Conservation (phyloP, 2,797 vertebrate species). For the Microchirus variegatus region DNA sequence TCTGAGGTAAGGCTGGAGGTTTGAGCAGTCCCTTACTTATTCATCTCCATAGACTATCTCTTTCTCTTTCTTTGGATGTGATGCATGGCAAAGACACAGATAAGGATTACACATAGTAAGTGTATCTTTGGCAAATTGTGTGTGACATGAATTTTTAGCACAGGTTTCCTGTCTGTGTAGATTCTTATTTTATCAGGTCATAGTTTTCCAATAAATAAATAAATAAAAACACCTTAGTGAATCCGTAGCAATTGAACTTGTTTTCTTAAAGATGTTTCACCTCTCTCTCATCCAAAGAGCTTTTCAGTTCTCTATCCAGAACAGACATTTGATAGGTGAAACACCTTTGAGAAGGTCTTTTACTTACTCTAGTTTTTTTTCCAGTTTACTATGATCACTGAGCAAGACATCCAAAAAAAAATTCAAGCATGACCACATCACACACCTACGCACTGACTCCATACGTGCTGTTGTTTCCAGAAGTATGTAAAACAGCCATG, state of each 20-base stretch:
- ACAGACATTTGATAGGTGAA: too few relatives aligned
- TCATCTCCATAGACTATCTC: slow-evolving; percentile 4
- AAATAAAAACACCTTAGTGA: too few relatives aligned
- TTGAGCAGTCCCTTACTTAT: slow-evolving; percentile 24
- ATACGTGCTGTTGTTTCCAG: slow-evolving; percentile 57
- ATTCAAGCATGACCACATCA: slow-evolving; percentile 41
- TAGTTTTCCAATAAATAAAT: too few relatives aligned
- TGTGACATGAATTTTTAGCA: slow-evolving; percentile 42
- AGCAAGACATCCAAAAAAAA: neutral
- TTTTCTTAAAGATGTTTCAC: too few relatives aligned
- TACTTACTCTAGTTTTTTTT: too few relatives aligned
- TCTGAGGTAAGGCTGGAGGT: slow-evolving; percentile 22
- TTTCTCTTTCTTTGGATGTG: too few relatives aligned
- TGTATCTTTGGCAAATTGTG: slow-evolving; percentile 23
- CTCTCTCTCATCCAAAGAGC: too few relatives aligned
- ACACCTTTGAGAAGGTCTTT: too few relatives aligned
- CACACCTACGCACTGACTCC: slow-evolving; percentile 39
- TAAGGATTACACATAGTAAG: slow-evolving; percentile 15
- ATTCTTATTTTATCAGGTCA: too few relatives aligned
- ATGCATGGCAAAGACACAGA: neutral
- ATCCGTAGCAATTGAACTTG: too few relatives aligned
- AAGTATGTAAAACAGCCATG: slow-evolving; percentile 13
- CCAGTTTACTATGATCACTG: slow-evolving; percentile 24
- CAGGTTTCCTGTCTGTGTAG: slow-evolving; percentile 1
- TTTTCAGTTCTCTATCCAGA: too few relatives aligned